These are phyloP conservation scores for Rhyacophila evoluta DNA, from an alignment of 2,888 invertebrate genomes.

Conservation along the genomic window DNA sequence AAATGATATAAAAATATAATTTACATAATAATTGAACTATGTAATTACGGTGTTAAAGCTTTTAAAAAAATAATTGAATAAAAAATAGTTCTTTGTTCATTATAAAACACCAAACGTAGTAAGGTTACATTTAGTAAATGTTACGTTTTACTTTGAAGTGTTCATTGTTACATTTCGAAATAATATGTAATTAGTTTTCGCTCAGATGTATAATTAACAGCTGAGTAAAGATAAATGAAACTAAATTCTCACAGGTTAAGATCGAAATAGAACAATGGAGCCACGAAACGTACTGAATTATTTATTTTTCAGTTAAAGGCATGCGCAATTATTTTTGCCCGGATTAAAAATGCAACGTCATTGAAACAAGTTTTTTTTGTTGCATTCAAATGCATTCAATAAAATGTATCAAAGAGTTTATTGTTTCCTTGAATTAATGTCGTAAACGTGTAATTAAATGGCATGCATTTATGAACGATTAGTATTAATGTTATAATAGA, in stretches of 20 bases:
- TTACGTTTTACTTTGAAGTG: too few relatives aligned
- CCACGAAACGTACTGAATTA: neutral
- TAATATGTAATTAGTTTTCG: neutral
- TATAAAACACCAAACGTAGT: too few relatives aligned
- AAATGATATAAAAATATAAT: too few relatives aligned
- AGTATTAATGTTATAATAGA: too few relatives aligned
- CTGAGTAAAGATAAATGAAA: neutral
- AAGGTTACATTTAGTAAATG: too few relatives aligned
- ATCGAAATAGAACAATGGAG: neutral
- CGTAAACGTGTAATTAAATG: neutral
- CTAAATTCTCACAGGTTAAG: neutral
- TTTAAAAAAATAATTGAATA: too few relatives aligned
- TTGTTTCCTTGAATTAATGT: neutral
- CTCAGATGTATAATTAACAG: neutral
- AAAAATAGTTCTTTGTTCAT: too few relatives aligned
- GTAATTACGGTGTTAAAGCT: too few relatives aligned
- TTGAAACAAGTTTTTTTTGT: neutral
- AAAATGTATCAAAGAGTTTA: neutral
- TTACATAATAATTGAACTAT: too few relatives aligned
- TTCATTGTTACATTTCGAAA: too few relatives aligned
- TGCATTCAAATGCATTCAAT: neutral
- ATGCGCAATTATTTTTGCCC: neutral
- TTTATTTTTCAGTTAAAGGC: neutral
- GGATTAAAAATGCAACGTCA: neutral
- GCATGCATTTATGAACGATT: neutral